Conservation (phyloP, 2,888 invertebrate genomes). For the Megamerina dolium region DNA sequence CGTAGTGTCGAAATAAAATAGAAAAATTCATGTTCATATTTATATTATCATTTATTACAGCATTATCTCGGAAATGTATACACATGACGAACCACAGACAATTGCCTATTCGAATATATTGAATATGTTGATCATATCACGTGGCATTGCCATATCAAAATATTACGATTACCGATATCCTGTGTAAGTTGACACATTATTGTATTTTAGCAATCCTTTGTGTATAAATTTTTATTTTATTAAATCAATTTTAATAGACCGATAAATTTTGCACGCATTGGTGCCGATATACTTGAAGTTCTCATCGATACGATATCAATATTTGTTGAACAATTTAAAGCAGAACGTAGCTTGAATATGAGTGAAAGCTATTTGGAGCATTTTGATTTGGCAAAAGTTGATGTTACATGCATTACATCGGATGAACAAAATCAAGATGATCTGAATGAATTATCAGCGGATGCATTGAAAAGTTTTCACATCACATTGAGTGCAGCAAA, state of each 20-base stretch:
- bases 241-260: constrained; percentile 24
- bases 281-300: constrained; percentile 44
- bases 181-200: constrained; percentile 31
- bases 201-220: background rate
- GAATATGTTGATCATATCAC: constrained; percentile 45
- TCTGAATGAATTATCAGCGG: constrained; percentile 29
- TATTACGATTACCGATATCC: constrained; percentile 47
- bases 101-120: constrained; percentile 43
- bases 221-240: too few species aligned
- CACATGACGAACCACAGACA: constrained; percentile 31
- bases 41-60: constrained; percentile 27
- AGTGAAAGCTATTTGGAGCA: constrained; percentile 22
- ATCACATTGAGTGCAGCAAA: constrained; percentile 40
- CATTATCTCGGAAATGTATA: constrained; percentile 45
- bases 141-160: constrained; percentile 32
- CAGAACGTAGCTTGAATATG: constrained; percentile 20
- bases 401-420: constrained; percentile 31
- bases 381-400: constrained; percentile 32
- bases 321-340: constrained; percentile 41
- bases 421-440: constrained; percentile 28
- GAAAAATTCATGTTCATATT: background rate
- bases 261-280: constrained; percentile 46
- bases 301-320: constrained; percentile 38
- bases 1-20: background rate
- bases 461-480: constrained; percentile 38